phyloP scores from a whole-genome alignment of 2,888 invertebrate genomes.

The Synanthedon formicaeformis region DNA sequence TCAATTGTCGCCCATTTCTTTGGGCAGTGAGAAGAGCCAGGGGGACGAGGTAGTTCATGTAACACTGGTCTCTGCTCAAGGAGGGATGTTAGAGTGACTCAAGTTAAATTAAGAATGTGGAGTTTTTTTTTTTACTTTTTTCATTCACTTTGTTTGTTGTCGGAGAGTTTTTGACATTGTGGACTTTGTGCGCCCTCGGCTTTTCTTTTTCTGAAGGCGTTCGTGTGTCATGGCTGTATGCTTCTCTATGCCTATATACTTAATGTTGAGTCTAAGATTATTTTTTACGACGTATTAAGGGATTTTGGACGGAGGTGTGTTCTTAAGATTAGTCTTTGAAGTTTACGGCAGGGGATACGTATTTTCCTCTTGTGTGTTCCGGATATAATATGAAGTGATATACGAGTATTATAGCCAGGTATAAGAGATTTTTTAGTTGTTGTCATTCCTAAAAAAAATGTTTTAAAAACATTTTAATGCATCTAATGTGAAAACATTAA shows the following conservation, averaged over 20 bases:
- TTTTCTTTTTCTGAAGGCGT: conserved; percentile 56
- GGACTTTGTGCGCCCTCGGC: conserved; percentile 44
- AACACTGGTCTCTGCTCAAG: conserved; percentile 30
- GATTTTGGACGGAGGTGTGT: conserved; percentile 52
- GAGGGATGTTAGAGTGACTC: conserved; percentile 66
- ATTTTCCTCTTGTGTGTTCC: conserved; percentile 1
- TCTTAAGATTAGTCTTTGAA: conserved; percentile 65
- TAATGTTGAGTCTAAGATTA: conserved; percentile 18
- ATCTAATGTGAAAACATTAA: no score
- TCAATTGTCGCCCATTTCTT: conserved; percentile 9
- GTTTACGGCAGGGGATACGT: conserved; percentile 42
- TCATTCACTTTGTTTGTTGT: conserved; percentile 62
- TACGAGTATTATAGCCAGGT: no score
- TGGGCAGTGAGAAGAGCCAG: conserved; percentile 1
- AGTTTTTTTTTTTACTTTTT: conserved; percentile 48
- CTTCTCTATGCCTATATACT: conserved; percentile 29
- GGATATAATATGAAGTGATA: neutral
- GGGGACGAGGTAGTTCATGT: conserved; percentile 15
- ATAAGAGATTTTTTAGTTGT: no score
- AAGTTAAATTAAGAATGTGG: conserved; percentile 72
- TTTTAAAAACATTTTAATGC: no score
- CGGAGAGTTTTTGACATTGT: conserved; percentile 67
- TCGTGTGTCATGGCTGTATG: conserved; percentile 48
- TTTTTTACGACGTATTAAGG: conserved; percentile 49
- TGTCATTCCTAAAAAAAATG: no score